Evolutionary conservation across 2,888 invertebrate genomes (phyloP).

Genomic region (Arrhopalites spinosus): DNA sequence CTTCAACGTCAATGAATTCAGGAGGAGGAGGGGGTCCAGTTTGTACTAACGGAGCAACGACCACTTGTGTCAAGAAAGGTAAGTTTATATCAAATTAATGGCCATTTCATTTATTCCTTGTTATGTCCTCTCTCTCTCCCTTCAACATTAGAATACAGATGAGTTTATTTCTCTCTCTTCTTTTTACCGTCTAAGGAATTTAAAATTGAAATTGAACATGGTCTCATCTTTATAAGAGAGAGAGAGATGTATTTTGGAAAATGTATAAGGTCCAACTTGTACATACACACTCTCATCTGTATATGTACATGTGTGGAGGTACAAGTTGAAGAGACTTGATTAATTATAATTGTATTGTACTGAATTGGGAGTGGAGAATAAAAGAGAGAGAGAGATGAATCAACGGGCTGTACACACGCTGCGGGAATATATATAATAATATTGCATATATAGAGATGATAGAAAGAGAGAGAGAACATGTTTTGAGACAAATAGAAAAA

Average conservation of each 20-base stretch:
- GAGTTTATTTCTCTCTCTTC: conserved; percentile 30
- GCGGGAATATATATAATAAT: not conserved
- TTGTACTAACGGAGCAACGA: conserved; percentile 2
- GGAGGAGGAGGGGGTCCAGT: not conserved
- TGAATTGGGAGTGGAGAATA: conserved; percentile 24
- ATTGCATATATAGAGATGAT: not conserved
- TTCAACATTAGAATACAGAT: conserved; percentile 23
- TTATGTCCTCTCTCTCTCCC: conserved; percentile 3
- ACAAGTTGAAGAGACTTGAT: conserved; percentile 29
- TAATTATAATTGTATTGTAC: conserved; percentile 35
- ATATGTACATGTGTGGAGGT: not conserved
- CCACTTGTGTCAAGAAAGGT: conserved; percentile 42
- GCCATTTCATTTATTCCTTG: conserved; percentile 6
- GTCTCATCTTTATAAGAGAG: no score
- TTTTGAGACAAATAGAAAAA: conserved; percentile 36
- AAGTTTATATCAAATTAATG: conserved; percentile 31
- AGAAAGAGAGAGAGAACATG: not conserved
- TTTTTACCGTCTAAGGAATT: conserved; percentile 4
- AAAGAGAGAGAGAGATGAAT: conserved; percentile 16
- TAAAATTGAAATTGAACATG: not conserved
- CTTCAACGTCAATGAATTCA: not conserved
- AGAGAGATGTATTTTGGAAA: not conserved
- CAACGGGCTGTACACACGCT: not conserved
- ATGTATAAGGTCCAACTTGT: no score
- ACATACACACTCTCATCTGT: not conserved